Evolutionary conservation across 2,888 invertebrate genomes (phyloP).

Genomic region (Euplagia quadripunctaria): DNA sequence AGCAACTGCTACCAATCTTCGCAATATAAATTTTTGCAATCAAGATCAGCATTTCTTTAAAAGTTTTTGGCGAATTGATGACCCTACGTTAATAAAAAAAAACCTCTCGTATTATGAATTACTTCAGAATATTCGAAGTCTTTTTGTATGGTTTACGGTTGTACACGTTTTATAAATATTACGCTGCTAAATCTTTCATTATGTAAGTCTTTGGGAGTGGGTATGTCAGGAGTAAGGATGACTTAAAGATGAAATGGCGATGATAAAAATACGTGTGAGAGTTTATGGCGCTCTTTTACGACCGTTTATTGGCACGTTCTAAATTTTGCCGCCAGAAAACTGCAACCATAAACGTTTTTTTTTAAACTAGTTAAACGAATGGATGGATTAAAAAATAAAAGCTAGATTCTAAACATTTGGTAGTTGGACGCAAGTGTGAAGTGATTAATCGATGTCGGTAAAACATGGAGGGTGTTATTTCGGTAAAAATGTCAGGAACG

Average conservation of each 20-base stretch:
- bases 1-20: too few relatives aligned
- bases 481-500: conserved; percentile 83
- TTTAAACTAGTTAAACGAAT: conserved; percentile 13
- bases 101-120: too few relatives aligned
- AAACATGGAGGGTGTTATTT: conserved; percentile 81
- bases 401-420: conserved; percentile 60
- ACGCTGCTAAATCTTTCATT: not conserved
- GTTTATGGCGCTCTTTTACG: not conserved
- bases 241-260: not conserved
- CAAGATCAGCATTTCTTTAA: too few relatives aligned
- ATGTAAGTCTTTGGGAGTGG: not conserved
- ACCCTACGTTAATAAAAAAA: too few relatives aligned
- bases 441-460: conserved; percentile 78
- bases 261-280: not conserved
- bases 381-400: conserved; percentile 54
- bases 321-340: not conserved
- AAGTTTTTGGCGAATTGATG: too few relatives aligned
- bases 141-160: too few relatives aligned
- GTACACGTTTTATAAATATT: not conserved
- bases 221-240: not conserved
- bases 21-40: too few relatives aligned
- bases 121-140: too few relatives aligned
- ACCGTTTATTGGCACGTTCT: not conserved
- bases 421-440: conserved; percentile 71
- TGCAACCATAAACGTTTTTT: not conserved